Evolutionary conservation across 2,888 invertebrate genomes (phyloP).

Genomic region (Galerucella calmariensis): DNA sequence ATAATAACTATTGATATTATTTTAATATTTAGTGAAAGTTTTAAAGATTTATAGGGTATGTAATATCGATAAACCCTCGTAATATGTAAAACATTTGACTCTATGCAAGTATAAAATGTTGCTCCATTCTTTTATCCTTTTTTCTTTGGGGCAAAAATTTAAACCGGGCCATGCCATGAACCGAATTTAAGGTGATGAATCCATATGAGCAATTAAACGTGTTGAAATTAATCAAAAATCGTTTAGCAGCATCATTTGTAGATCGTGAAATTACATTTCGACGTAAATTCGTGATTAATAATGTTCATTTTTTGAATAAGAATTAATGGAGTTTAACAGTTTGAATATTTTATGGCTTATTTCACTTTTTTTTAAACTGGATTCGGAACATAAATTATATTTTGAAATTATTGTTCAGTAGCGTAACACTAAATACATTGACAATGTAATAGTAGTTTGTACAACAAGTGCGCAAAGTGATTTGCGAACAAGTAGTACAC

Average conservation of each 20-base stretch:
- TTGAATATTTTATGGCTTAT: conserved; percentile 28
- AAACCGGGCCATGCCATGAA: neutral
- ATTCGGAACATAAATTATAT: conserved; percentile 34
- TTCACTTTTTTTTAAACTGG: conserved; percentile 33
- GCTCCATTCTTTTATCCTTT: too few relatives aligned
- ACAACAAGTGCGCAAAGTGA: too few relatives aligned
- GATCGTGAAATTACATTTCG: neutral
- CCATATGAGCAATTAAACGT: neutral
- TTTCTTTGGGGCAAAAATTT: neutral
- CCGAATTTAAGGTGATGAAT: conserved; percentile 1
- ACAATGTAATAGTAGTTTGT: too few relatives aligned
- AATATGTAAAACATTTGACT: too few relatives aligned
- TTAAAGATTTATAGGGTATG: too few relatives aligned
- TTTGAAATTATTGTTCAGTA: conserved; percentile 32
- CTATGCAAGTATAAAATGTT: too few relatives aligned
- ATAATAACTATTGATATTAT: too few relatives aligned
- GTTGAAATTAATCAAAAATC: neutral
- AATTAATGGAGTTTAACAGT: conserved; percentile 11
- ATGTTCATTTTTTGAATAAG: too few relatives aligned
- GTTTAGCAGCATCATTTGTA: neutral
- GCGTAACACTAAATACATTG: neutral
- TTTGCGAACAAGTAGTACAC: too few relatives aligned
- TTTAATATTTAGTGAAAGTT: too few relatives aligned
- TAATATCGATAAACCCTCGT: too few relatives aligned
- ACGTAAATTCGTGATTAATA: conserved; percentile 1